Base-by-base conservation (phyloP, 2,888 invertebrate genomes). In the Andrena camellia region DNA sequence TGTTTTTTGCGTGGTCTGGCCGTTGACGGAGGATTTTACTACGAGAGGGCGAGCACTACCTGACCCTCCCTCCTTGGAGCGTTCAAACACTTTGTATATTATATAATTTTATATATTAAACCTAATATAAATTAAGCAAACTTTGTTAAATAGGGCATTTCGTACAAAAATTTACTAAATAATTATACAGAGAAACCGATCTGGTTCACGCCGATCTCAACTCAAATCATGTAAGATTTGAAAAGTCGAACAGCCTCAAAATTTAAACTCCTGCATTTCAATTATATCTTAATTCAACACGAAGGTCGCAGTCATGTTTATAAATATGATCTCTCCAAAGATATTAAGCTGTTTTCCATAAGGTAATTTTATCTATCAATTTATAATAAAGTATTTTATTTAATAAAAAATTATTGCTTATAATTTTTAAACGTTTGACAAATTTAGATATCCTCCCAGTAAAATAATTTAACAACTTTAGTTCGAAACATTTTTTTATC, bases 331-430 rank as follows among this genome's bases (percentile, higher is more conserved):
- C 97, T 97, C 95, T 96, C 94, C 94, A 96, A 96, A 95, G 96
- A 96, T 95, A 97, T 97, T 95, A 97, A 96, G 96, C 97, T 97
- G 97, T 97, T 97, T 97, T 97, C 96, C 96, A 96, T 96, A 96
- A 96, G 96, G 96, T 97, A 97, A 96, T 96, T 97, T 95, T 95
- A 96, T 96, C 95, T 59, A 94, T 91, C n/a, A 94, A 95, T 10
- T 35, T 35, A 35, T 35, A 95, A 95, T 96, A 66, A 31, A 63
- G 91, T 73, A 91, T 94, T 10, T 94, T 95, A 95, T 88, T 89
- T 90, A 92, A 92, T 81, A 88, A 84, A 95, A 95, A 96, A 94
- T 78, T 81, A 35, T 63, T 35, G 68, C 92, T 95, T 95, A 96
- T 95, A 90, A 89, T 35, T 35, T 10, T 35, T 68, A 48, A 59